phyloP scores from a whole-genome alignment of 2,113 vertebrate species.

The human (Homo sapiens) region GRCh38 chr2:82362501-82363000 shows the following conservation, averaged over 20 bases:
- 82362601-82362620: neutral
- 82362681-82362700: neutral
- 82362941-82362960: neutral
- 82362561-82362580: neutral
- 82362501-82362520: neutral
- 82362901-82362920: neutral
- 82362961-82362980: neutral
- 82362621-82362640: neutral
- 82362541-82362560: neutral
- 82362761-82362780: neutral
- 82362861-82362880: neutral
- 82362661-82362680: neutral
- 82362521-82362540: neutral
- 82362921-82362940: neutral
- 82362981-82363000: neutral
- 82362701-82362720: neutral
- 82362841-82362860: neutral
- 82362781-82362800: neutral
- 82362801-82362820: neutral
- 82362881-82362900: neutral
- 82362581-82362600: neutral
- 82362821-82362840: neutral
- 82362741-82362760: neutral
- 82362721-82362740: neutral
- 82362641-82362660: neutral